Conservation (phyloP, 2,113 vertebrate genomes). For the Cyrtonyx montezumae region DNA sequence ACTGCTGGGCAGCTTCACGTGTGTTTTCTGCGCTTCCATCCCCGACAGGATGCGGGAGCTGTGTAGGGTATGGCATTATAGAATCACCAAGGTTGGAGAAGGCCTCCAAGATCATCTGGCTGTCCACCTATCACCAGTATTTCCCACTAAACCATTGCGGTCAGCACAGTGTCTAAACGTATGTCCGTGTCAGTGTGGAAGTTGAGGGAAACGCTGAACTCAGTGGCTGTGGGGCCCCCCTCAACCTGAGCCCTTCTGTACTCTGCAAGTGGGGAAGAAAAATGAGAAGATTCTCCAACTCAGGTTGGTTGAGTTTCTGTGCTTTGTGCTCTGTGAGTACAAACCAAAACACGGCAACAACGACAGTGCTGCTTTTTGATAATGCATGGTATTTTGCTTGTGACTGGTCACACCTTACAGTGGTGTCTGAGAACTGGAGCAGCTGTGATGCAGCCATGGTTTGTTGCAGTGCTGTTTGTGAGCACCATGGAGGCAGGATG, state of each 20-base stretch:
- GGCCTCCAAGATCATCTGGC: too few species aligned
- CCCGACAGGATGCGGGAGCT: neutral
- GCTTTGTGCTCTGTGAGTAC: neutral
- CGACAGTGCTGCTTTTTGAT: neutral
- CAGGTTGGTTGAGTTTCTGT: neutral
- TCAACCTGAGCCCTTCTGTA: neutral
- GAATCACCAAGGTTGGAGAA: too few species aligned
- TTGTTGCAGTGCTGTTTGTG: neutral
- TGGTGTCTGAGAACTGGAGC: constrained; percentile 9
- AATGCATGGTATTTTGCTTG: neutral
- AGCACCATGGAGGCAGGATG: neutral
- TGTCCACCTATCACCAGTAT: too few species aligned
- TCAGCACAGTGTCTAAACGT: neutral
- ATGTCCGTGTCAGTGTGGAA: neutral
- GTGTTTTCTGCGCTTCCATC: neutral
- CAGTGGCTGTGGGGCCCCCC: too few species aligned
- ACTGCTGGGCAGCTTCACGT: neutral
- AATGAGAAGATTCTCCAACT: neutral
- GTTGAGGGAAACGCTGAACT: neutral
- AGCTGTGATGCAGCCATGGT: constrained; percentile 57
- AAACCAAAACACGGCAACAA: neutral
- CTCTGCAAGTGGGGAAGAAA: neutral
- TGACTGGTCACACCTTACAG: neutral
- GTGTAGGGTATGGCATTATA: too few species aligned
- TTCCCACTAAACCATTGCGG: too few species aligned